phyloP scores from a whole-genome alignment of 2,797 vertebrate genomes.

The Anisognathus igniventris region DNA sequence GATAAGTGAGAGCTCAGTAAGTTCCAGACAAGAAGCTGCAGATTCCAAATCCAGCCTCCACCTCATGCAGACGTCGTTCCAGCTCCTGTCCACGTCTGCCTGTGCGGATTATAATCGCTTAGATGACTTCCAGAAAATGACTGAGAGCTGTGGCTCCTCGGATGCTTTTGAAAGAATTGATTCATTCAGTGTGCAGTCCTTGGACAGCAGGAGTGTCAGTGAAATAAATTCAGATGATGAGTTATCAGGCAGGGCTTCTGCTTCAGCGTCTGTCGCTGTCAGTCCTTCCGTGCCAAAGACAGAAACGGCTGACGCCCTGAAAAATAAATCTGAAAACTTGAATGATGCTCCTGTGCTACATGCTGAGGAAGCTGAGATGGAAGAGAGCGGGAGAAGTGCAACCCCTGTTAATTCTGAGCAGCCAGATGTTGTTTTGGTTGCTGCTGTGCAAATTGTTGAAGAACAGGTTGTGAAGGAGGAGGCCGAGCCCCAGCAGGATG shows the following conservation, averaged over 20 bases:
- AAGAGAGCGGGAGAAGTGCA: constrained; percentile 94
- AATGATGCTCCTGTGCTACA: constrained; percentile 75
- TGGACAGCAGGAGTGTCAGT: constrained; percentile 95
- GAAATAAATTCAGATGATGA: constrained; percentile 98
- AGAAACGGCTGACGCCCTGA: constrained; percentile 2
- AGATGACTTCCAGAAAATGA: constrained; percentile 95
- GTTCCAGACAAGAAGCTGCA: constrained; percentile 89
- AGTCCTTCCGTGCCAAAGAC: constrained; percentile 68
- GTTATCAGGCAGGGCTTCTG: constrained; percentile 83
- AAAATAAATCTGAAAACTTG: constrained; percentile 66
- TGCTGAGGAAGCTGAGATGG: constrained; percentile 90
- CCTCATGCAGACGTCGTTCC: constrained; percentile 96
- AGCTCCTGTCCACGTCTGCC: constrained; percentile 91
- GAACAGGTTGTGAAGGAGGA: not conserved
- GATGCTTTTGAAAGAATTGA: constrained; percentile 98
- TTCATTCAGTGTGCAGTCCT: constrained; percentile 94
- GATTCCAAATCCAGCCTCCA: constrained; percentile 91
- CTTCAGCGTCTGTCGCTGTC: constrained; percentile 80
- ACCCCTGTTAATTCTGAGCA: constrained; percentile 96
- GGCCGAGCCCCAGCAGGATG: not conserved
- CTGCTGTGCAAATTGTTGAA: constrained; percentile 50
- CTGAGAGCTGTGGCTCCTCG: constrained; percentile 91
- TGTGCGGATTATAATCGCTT: constrained; percentile 87
- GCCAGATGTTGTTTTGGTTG: constrained; percentile 80
- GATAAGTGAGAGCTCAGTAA: constrained; percentile 96